A percentile compares a stretch with the other conserved stretches of the same genome.
Evolutionary conservation across 2,888 invertebrate species (phyloP).

Genomic region (Acrocyrtus sp.): DNA sequence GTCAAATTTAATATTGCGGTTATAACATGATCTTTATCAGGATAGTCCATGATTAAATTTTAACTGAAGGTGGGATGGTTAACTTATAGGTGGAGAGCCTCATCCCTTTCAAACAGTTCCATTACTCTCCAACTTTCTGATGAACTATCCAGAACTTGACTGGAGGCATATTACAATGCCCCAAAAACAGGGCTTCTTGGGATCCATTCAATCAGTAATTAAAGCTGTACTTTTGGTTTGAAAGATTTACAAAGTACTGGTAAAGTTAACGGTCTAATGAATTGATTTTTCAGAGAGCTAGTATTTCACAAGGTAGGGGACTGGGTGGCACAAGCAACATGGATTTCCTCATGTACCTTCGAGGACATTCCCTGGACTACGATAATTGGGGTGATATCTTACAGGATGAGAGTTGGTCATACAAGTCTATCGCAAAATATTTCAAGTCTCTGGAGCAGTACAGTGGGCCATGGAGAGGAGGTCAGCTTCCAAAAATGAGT

Average conservation of each 20-base stretch:
- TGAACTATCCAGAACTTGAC: conserved; percentile 16
- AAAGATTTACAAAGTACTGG: not conserved
- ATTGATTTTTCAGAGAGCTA: conserved; percentile 16
- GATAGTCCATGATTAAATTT: not conserved
- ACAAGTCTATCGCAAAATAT: conserved; percentile 16
- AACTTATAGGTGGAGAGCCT: conserved; percentile 15
- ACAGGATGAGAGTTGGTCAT: conserved; percentile 31
- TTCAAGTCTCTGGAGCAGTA: conserved; percentile 40
- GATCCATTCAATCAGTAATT: conserved; percentile 10
- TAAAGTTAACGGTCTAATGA: too few relatives aligned
- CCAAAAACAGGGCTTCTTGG: conserved; percentile 14
- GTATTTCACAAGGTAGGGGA: conserved; percentile 16
- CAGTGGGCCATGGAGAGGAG: conserved; percentile 23
- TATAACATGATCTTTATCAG: not conserved
- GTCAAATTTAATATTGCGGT: not conserved
- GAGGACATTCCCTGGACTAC: conserved; percentile 20
- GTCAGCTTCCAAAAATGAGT: not conserved
- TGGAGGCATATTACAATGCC: conserved; percentile 37
- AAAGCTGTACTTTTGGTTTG: too few relatives aligned
- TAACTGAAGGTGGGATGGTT: not conserved
- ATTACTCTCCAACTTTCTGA: conserved; percentile 17
- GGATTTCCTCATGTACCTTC: conserved; percentile 31
- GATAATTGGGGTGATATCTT: conserved; percentile 23
- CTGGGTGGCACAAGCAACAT: conserved; percentile 32
- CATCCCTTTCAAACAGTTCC: conserved; percentile 32